Base-by-base conservation (phyloP, 2,797 vertebrate species). In the Pantherophis alleghaniensis region DNA sequence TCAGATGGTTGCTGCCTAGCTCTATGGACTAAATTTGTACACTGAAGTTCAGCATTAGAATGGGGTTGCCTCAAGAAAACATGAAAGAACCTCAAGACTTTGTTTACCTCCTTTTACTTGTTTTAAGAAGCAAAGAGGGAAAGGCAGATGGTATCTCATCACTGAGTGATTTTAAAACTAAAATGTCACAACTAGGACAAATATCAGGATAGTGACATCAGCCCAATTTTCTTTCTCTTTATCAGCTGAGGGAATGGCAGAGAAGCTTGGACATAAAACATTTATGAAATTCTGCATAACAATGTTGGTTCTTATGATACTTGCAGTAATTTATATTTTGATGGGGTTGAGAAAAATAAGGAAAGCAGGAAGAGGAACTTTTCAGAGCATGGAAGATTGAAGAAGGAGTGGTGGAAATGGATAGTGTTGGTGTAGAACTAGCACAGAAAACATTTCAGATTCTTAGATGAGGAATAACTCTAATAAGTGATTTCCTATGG, bases 11-110 rank as follows among this genome's bases (percentile, higher is more conserved):
- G 14, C 94, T 61, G 20, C 93, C 32, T 92, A 92, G 83, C 88
- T 87, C 60, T 59, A 51, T 60, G 61, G 1, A 24, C 57, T 83
- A 55, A 88, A 88, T 89, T 3, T 86, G 10, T 14, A 20, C 86
- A 56, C 51, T 90, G 86, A 92, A 93, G 51, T 94, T 61, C 61
- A 92, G 83, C 79, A 86, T 94, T 90, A 87, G 88, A 63, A 74
- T 92, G 11, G 51, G 61, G 24, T 89, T 59, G 61, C 16, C 16
- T 88, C 24, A 51, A 57, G 89, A 92, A 47, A 92, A 95, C 93
- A 86, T 4, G 2, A 94, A 92, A 79, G 12, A 59, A 14, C 28
- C 2, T 93, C 60, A 2, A n/a, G n/a, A 57, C 87, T 26, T 94
- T 57, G 18, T 79, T 90, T 51, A 26, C 28, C 47, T 47, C 88